Conservation (phyloP, 2,113 vertebrate species). For the Macquaria australasica region DNA sequence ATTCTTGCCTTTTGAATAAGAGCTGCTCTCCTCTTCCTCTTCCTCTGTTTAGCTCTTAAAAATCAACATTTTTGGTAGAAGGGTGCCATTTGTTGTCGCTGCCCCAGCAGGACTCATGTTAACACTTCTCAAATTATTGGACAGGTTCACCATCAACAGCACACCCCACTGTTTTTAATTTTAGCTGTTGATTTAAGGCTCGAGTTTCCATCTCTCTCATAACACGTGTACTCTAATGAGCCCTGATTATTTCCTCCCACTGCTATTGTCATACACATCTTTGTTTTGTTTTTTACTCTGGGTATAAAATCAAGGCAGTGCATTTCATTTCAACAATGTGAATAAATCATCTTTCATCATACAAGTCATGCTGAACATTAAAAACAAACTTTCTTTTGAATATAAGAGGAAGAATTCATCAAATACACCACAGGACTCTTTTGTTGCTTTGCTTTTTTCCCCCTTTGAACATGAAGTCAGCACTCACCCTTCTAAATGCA, state of each 20-base stretch:
- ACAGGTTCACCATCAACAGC: neutral
- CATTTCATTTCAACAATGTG: conserved; percentile 26
- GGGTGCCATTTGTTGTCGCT: neutral
- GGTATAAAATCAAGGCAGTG: conserved; percentile 36
- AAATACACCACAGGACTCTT: conserved; percentile 27
- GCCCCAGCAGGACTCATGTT: neutral
- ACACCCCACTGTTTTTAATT: conserved; percentile 40
- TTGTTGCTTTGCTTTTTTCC: neutral
- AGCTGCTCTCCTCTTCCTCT: neutral
- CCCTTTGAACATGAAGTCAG: conserved; percentile 4
- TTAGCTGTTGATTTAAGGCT: conserved; percentile 28
- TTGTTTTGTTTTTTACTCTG: neutral
- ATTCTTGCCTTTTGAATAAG: neutral
- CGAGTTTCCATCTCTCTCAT: neutral
- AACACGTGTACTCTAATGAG: conserved; percentile 35
- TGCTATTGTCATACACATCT: conserved; percentile 30
- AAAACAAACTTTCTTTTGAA: conserved; percentile 26
- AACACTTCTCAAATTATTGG: neutral
- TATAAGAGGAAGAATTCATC: neutral
- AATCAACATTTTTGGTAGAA: neutral
- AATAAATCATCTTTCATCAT: conserved; percentile 40
- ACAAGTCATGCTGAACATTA: conserved; percentile 14
- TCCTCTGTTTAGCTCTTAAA: conserved; percentile 10
- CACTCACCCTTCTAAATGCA: neutral
- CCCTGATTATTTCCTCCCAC: conserved; percentile 44